Base-by-base conservation (phyloP, 2,797 vertebrate genomes). In the Triplophysa bombifrons region DNA sequence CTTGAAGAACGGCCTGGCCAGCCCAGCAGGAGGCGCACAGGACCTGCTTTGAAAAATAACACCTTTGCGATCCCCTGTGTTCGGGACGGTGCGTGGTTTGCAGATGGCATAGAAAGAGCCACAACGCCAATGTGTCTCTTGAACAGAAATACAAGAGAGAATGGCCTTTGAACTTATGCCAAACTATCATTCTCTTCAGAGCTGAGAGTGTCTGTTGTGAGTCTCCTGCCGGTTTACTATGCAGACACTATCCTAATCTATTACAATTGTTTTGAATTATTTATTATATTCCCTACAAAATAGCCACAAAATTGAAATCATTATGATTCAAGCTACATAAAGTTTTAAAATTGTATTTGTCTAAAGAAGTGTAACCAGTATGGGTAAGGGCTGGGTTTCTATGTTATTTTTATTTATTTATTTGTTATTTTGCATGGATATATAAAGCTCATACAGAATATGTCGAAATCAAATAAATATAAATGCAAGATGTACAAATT, bases 11-110 rank as follows among this genome's bases (percentile, higher is more conserved):
- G 94, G 95, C 94, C 91, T 88, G 93, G 92, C 92, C 93, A 91
- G 90, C 96, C 92, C 96, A 90, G 94, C 96, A 94, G 96, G 96
- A 97, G 96, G 95, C 93, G 89, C 90, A 93, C 93, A 92, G 92
- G 89, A 88, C 86, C 91, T 88, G 95, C 97, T 99, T 98, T 98
- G 96, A 98, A 98, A 98, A 96, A 97, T 95, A 97, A 98, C 96
- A 99, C 96, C 95, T 98, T 96, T 96, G 95, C 97, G 96, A 97
- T 97, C 96, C 94, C 95, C 95, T 93, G 95, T 95, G 95, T 95
- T 95, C 93, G 91, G 95, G 94, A 97, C 95, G 94, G 95, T 95
- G 94, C 90, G 90, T 92, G 95, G 93, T 95, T 95, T 95, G 95
- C 97, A 98, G 96, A 98, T 98, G 96, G 95, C 94, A 94, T 90